Conservation (phyloP, 2,113 vertebrate species). For the Arenaria interpres region DNA sequence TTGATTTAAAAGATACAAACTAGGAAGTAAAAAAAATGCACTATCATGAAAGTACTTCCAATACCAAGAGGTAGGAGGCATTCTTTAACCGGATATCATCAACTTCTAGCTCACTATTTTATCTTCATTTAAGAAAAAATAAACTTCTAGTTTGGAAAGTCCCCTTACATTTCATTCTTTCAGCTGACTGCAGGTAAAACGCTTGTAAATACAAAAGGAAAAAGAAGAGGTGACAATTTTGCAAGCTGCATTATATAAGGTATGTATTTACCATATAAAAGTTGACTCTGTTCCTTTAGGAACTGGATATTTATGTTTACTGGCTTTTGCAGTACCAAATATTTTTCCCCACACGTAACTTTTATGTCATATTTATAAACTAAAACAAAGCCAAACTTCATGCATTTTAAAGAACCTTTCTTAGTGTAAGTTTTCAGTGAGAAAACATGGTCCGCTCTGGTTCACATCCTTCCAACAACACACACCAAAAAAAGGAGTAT, state of each 20-base stretch:
- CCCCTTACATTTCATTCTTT: background rate
- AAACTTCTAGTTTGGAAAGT: background rate
- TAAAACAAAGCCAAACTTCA: background rate
- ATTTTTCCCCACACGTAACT: background rate
- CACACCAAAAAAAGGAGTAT: background rate
- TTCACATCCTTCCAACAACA: background rate
- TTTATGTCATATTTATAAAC: background rate
- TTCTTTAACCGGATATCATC: background rate
- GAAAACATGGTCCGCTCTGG: background rate
- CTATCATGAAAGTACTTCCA: background rate
- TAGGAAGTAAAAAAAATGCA: background rate
- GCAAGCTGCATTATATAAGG: background rate
- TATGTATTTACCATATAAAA: background rate
- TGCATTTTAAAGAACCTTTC: background rate
- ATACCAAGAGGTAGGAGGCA: background rate
- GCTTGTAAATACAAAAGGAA: background rate
- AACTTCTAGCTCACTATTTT: background rate
- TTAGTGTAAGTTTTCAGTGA: background rate
- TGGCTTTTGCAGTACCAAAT: background rate
- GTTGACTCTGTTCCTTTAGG: background rate
- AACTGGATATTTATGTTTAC: background rate
- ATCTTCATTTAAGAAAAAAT: background rate
- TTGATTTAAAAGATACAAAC: background rate
- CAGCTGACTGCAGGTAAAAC: background rate
- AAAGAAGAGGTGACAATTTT: background rate